Conservation (phyloP, 2,888 invertebrate genomes). For the Eupsilia transversa region DNA sequence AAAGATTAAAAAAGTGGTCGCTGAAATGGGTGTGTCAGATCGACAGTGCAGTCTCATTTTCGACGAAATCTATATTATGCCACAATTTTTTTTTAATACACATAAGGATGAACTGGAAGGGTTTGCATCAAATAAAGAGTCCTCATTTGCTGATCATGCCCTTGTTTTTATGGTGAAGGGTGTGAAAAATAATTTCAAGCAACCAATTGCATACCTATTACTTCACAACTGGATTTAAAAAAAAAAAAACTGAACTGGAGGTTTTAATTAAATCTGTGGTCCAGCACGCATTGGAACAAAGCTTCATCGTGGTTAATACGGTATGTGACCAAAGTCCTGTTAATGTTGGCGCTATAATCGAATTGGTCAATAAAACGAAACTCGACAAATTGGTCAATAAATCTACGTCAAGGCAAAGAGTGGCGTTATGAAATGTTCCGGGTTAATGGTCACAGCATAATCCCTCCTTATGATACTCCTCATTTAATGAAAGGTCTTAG, state of each 20-base stretch:
- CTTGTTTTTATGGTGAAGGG: slow-evolving; percentile 39
- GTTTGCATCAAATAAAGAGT: slow-evolving; percentile 1
- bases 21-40: neutral
- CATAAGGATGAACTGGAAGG: slow-evolving; percentile 9
- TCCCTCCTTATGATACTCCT: neutral
- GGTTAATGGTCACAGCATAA: neutral
- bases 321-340: slow-evolving; percentile 33
- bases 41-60: slow-evolving; percentile 21
- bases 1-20: neutral
- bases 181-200: slow-evolving; percentile 29
- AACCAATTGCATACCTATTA: slow-evolving; percentile 29
- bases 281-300: too few relatives aligned
- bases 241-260: neutral
- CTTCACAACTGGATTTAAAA: neutral
- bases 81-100: neutral
- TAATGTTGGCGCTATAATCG: slow-evolving; percentile 13
- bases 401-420: neutral
- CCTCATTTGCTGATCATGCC: slow-evolving; percentile 17
- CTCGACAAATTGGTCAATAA: too few relatives aligned
- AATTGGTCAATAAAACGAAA: slow-evolving; percentile 8
- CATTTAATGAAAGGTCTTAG: slow-evolving; percentile 7
- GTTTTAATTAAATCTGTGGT: too few relatives aligned
- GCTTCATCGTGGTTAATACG: slow-evolving; percentile 13
- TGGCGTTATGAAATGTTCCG: neutral
- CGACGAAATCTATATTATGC: slow-evolving; percentile 25